Percentiles rank a stretch among this genome's conserved stretches.
phyloP scores from a whole-genome alignment of 1,140 invertebrate genomes.

The Samia ricini region DNA sequence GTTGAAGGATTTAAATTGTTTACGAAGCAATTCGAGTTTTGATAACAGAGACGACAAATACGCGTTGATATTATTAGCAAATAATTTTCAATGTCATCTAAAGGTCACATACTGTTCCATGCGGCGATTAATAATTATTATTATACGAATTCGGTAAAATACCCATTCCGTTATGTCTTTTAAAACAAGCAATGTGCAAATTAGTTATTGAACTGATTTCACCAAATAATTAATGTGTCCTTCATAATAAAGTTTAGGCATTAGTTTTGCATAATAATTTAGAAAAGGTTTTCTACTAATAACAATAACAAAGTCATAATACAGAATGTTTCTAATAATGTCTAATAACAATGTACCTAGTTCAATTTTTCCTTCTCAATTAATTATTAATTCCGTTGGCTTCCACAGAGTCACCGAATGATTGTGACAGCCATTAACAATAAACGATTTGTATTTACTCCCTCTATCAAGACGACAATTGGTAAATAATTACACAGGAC shows the following conservation, averaged over 20 bases:
- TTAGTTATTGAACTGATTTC: neutral
- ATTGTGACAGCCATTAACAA: neutral
- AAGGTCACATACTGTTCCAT: neutral
- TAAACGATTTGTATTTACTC: neutral
- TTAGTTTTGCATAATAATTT: neutral
- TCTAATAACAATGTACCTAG: too few species aligned
- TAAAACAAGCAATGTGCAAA: too few species aligned
- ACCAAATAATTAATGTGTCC: neutral
- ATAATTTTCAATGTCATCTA: slow-evolving; percentile 3
- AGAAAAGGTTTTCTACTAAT: neutral
- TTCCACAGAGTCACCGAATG: neutral
- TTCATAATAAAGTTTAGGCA: neutral
- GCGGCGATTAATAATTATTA: neutral
- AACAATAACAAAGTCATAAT: too few species aligned
- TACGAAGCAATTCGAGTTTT: slow-evolving; percentile 3
- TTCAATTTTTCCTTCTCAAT: too few species aligned
- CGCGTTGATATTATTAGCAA: slow-evolving; percentile 9
- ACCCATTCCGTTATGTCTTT: neutral
- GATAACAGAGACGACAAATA: slow-evolving; percentile 3
- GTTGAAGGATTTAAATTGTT: slow-evolving; percentile 6
- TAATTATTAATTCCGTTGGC: neutral
- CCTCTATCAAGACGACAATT: neutral
- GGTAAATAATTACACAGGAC: neutral
- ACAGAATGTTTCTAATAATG: too few species aligned
- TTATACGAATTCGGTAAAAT: neutral